phyloP scores from a whole-genome alignment of 1,140 invertebrate species.

The Probaryconus sp. region DNA sequence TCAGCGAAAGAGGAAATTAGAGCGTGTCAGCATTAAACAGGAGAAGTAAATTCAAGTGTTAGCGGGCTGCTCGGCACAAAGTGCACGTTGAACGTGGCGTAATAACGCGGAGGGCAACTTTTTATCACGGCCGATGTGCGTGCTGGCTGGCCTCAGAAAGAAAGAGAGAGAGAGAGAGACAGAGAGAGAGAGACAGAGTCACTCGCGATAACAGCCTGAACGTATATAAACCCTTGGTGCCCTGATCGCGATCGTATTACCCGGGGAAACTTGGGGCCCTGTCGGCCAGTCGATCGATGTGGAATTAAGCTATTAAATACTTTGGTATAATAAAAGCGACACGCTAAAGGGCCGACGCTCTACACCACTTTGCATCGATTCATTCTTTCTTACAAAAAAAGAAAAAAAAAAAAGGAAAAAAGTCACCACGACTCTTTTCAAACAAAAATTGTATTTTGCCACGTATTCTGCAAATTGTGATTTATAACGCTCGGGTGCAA shows the following conservation, averaged over 20 bases:
- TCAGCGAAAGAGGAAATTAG: conserved; percentile 43
- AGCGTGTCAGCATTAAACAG: conserved; percentile 50
- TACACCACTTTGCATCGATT: conserved; percentile 56
- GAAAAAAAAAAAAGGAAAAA: no score
- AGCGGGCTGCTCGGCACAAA: conserved; percentile 39
- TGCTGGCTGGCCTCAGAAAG: conserved; percentile 41
- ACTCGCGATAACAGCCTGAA: conserved; percentile 49
- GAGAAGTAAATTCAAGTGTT: conserved; percentile 56
- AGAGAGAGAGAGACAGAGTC: no score
- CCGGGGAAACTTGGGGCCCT: conserved; percentile 46
- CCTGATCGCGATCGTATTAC: conserved; percentile 63
- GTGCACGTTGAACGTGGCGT: conserved; percentile 49
- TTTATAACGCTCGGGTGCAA: no score
- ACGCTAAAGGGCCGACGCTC: conserved; percentile 47
- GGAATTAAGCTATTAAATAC: conserved; percentile 71
- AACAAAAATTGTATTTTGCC: no score
- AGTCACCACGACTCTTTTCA: no score
- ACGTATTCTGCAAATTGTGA: no score
- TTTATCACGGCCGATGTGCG: conserved; percentile 63
- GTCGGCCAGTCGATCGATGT: conserved; percentile 62
- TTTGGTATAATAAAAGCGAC: conserved; percentile 59
- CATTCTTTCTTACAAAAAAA: no score
- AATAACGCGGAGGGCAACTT: conserved; percentile 57
- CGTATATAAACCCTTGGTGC: conserved; percentile 54
- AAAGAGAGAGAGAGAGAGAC: no score